These are phyloP conservation scores for Gymnoscopelus microlampas DNA, from an alignment of 2,797 vertebrate genomes.

Conservation along the genomic window DNA sequence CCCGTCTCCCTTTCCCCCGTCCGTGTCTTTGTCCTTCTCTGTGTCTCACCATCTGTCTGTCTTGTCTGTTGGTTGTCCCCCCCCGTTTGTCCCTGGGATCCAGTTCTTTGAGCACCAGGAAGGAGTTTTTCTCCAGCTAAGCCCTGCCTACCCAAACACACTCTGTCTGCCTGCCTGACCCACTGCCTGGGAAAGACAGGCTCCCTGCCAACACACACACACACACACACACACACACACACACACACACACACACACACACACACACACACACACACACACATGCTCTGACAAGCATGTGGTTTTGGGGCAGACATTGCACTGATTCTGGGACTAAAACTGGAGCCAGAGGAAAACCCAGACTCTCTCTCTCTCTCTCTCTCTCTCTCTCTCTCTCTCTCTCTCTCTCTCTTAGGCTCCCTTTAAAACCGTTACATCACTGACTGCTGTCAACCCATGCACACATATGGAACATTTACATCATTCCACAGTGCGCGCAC, in stretches of 20 bases:
- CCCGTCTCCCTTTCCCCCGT: constrained; percentile 16
- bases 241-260: constrained; percentile 2
- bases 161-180: constrained; percentile 28
- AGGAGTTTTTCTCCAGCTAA: constrained; percentile 75
- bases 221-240: constrained; percentile 17
- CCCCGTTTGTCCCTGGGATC: constrained; percentile 73
- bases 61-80: constrained; percentile 45
- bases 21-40: neutral
- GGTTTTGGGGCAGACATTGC: constrained; percentile 54
- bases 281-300: constrained; percentile 70
- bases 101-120: constrained; percentile 69
- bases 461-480: constrained; percentile 34
- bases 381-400: constrained; percentile 32
- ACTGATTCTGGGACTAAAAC: constrained; percentile 61
- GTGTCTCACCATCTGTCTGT: constrained; percentile 13
- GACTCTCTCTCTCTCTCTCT: constrained; percentile 39
- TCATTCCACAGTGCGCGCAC: neutral
- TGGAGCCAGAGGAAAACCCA: constrained; percentile 67
- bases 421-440: constrained; percentile 1
- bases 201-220: constrained; percentile 59
- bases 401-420: constrained; percentile 20
- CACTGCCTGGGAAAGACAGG: constrained; percentile 55
- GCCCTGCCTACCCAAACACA: constrained; percentile 75
- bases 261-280: constrained; percentile 49
- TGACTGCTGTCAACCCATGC: constrained; percentile 2